A percentile compares a stretch with the other conserved stretches of the same genome.
Evolutionary conservation across 1,140 invertebrate genomes (phyloP).

Genomic region (Sitobion miscanthi): DNA sequence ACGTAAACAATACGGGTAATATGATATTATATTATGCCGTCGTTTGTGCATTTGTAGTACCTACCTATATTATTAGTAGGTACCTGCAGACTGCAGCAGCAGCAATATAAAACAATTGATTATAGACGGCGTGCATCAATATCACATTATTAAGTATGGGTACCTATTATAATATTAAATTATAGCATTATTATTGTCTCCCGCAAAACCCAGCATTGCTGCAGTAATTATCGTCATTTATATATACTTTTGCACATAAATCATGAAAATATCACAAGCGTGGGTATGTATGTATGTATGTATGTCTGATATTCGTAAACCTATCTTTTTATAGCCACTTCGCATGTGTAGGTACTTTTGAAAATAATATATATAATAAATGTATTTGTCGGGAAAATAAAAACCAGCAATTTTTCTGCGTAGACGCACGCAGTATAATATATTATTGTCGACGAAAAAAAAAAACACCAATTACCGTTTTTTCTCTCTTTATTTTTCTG

Average conservation of each 20-base stretch:
- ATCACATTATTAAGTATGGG: background rate
- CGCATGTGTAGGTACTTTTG: background rate
- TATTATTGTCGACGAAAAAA: constrained; percentile 3
- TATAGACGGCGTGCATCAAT: background rate
- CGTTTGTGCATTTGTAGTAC: background rate
- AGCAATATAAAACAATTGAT: background rate
- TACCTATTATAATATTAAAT: too few relatives aligned
- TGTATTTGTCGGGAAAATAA: constrained; percentile 29
- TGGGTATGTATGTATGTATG: background rate
- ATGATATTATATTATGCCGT: background rate
- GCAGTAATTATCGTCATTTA: background rate
- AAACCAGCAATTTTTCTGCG: constrained; percentile 6
- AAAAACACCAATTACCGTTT: constrained; percentile 41
- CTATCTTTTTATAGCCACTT: background rate
- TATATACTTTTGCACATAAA: background rate
- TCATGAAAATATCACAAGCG: constrained; percentile 19
- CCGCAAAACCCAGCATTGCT: background rate
- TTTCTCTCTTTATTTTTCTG: background rate
- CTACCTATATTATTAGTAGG: too few relatives aligned
- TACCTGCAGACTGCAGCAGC: background rate
- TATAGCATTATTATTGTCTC: background rate
- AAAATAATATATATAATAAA: constrained; percentile 7
- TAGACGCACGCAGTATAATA: background rate
- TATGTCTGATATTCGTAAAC: background rate
- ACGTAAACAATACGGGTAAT: background rate